Evolutionary conservation across 2,797 vertebrate species (phyloP), one percentile per base, ranked within the genome.

Genomic region (Acipenser transmontanus): DNA sequence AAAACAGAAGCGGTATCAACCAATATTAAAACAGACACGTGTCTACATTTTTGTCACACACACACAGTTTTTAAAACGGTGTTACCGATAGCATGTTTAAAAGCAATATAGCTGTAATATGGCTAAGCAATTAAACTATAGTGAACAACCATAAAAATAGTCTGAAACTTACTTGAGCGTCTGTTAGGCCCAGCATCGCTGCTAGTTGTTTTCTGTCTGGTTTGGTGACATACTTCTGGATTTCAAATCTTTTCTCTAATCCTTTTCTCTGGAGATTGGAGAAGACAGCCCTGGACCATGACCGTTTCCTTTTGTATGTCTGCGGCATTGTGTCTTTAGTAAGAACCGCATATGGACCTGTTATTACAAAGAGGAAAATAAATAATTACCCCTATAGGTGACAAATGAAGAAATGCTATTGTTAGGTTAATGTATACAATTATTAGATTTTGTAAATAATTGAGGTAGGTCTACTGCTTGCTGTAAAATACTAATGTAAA

Each of bases 151-250:
- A 5, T 17, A 10, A 48, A 10, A 7, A 4, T 10, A 0, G 7
- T 57, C 7, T 7, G 17, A 49, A 11, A 68, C 87, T 83, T 77
- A 99, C 97, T 92, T 98, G 97, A 14, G 97, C 97, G 1, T 99
- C 97, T 0, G 96, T 99, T 68, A 99, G 92, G 6, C 97, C 97
- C 68, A 99, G 85, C 97, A 99, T 99, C 0, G 97, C 97, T 0
- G 97, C 97, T 77, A 99, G 87, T 78, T 99, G 97, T 74, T 98
- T 98, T 78, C 97, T 85, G 85, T 99, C 97, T 0, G 97, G 97
- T 76, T 99, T 99, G 77, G 97, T 99, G 83, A 99, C 97, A 0
- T 99, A 99, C 71, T 99, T 99, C 85, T 99, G 97, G 61, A 99
- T 96, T 83, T 99, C 96, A 59, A 99, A 99, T 47, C 97, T 88